phyloP scores from a whole-genome alignment of 2,797 vertebrate species.

The Coranthus polyacanthus region DNA sequence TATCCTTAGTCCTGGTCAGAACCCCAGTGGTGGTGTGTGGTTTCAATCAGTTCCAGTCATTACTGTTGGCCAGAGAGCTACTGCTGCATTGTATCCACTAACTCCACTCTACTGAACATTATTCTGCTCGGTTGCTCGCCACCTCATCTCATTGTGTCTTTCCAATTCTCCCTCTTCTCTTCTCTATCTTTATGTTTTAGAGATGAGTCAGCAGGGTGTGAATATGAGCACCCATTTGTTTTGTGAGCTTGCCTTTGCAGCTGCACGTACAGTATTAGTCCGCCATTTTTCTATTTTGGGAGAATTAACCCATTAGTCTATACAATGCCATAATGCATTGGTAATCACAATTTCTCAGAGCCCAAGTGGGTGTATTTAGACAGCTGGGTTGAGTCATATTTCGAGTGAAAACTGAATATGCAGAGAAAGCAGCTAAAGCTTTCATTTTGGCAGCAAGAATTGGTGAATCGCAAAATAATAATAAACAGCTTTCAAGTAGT shows the following conservation, averaged over 20 bases:
- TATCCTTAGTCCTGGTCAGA: conserved; percentile 40
- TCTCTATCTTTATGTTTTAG: conserved; percentile 27
- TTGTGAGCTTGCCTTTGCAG: conserved; percentile 3
- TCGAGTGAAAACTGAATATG: too few species aligned
- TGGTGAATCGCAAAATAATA: too few species aligned
- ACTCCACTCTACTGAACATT: conserved; percentile 42
- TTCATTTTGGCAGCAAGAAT: too few species aligned
- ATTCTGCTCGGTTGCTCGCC: conserved; percentile 46
- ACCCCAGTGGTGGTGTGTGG: conserved; percentile 46
- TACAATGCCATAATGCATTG: background rate
- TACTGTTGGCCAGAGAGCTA: conserved; percentile 50
- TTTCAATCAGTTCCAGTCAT: conserved; percentile 70
- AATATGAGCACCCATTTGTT: conserved; percentile 13
- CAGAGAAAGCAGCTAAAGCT: too few species aligned
- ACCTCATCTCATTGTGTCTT: conserved; percentile 33
- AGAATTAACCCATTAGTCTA: background rate
- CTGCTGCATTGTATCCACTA: conserved; percentile 38
- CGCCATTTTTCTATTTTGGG: background rate
- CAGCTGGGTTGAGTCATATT: too few species aligned
- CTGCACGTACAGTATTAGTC: background rate
- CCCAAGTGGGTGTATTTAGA: too few species aligned
- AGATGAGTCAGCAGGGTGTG: conserved; percentile 44
- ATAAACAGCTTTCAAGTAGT: too few species aligned
- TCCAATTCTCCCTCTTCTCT: conserved; percentile 24
- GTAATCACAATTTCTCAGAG: too few species aligned